These are phyloP conservation scores for Pseudochirops corinnae DNA, from an alignment of 2,797 vertebrate species.

Conservation along the genomic window DNA sequence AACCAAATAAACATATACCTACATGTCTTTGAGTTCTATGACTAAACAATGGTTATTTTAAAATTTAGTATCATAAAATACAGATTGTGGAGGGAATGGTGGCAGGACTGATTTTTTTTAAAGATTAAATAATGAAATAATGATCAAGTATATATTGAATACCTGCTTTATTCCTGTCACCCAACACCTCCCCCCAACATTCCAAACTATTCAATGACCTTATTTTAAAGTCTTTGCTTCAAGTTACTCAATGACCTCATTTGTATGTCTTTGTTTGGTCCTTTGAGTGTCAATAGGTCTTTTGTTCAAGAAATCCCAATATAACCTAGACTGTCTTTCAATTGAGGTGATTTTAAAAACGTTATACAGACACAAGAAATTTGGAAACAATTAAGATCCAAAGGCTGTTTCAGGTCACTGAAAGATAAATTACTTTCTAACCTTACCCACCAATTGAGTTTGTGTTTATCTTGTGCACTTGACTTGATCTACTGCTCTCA, in stretches of 20 bases:
- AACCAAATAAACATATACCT: neutral
- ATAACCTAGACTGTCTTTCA: neutral
- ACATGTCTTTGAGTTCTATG: neutral
- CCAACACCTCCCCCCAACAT: neutral
- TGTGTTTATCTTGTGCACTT: neutral
- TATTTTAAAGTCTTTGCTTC: neutral
- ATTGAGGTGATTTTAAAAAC: slow-evolving; percentile 20
- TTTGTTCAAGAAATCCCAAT: slow-evolving; percentile 13
- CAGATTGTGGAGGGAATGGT: slow-evolving; percentile 11
- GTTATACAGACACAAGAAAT: slow-evolving; percentile 22
- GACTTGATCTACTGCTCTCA: neutral
- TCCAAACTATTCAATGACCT: neutral
- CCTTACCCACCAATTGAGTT: neutral
- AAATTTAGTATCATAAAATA: neutral
- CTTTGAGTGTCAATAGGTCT: slow-evolving; percentile 21
- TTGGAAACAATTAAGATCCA: slow-evolving; percentile 39
- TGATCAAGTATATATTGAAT: slow-evolving; percentile 39
- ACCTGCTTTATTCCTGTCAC: slow-evolving; percentile 26
- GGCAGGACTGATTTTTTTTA: slow-evolving; percentile 4
- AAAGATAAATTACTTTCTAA: slow-evolving; percentile 33
- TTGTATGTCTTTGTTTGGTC: neutral
- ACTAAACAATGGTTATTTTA: neutral
- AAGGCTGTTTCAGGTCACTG: slow-evolving; percentile 2
- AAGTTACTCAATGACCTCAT: neutral
- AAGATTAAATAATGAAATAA: slow-evolving; percentile 5